A percentile compares a stretch with the other conserved stretches of the same genome.
These are phyloP conservation scores for Neoniphon sammara DNA, from an alignment of 2,797 vertebrate species.

Conservation along the genomic window DNA sequence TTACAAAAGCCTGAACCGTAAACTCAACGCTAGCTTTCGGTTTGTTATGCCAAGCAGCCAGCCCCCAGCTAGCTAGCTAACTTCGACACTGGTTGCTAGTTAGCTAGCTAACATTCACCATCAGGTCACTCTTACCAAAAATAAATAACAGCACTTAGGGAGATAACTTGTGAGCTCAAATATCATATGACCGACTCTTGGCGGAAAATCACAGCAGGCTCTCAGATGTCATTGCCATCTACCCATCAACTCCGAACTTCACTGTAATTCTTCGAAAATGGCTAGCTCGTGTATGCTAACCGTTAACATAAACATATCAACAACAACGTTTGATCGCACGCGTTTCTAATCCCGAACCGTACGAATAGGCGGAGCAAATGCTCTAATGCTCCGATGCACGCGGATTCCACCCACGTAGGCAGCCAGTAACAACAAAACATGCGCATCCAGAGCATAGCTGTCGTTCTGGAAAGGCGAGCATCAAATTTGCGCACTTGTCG, in stretches of 20 bases:
- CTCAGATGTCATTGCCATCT: background rate
- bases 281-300: slow-evolving; percentile 33
- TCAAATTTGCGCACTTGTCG: background rate
- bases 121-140: background rate
- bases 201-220: background rate
- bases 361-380: slow-evolving; percentile 29
- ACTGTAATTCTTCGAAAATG: slow-evolving; percentile 4
- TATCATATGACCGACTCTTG: background rate
- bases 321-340: slow-evolving; percentile 32
- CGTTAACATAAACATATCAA: slow-evolving; percentile 34
- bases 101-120: slow-evolving; percentile 26
- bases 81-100: slow-evolving; percentile 5
- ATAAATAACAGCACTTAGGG: background rate
- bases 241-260: background rate
- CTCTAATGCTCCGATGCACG: accelerated
- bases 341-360: accelerated
- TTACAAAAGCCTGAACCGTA: background rate
- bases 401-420: slow-evolving; percentile 14
- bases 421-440: background rate
- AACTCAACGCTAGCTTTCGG: background rate
- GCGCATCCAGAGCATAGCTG: background rate
- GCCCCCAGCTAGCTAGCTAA: slow-evolving; percentile 10
- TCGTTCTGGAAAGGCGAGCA: background rate
- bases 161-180: background rate
- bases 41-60: background rate